Evolutionary conservation across 2,797 vertebrate genomes (phyloP).

Genomic region (Synanceia verrucosa): DNA sequence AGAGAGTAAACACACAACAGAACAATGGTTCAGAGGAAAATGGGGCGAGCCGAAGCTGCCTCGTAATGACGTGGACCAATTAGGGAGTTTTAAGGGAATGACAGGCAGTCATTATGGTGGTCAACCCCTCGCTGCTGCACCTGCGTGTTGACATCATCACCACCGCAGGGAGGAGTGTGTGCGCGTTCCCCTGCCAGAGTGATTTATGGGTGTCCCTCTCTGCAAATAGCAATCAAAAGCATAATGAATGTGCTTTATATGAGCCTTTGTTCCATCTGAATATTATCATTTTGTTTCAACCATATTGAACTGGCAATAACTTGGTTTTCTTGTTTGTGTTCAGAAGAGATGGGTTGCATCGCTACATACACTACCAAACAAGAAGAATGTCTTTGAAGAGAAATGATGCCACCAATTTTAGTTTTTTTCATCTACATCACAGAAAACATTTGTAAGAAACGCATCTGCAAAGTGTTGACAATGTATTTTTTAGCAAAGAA

Average conservation of each 20-base stretch:
- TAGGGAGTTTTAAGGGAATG: constrained; percentile 55
- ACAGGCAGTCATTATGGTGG: constrained; percentile 65
- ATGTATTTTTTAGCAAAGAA: too few relatives aligned
- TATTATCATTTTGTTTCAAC: not conserved
- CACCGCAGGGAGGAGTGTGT: constrained; percentile 13
- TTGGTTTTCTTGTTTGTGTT: not conserved
- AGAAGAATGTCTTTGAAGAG: too few relatives aligned
- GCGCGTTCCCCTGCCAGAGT: constrained; percentile 2
- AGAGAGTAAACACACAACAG: constrained; percentile 26
- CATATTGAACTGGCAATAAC: not conserved
- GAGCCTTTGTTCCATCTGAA: not conserved
- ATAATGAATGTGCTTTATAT: not conserved
- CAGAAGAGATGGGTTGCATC: not conserved
- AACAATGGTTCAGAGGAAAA: constrained; percentile 33
- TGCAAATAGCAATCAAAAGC: not conserved
- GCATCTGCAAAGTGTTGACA: not conserved
- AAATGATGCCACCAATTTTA: not conserved
- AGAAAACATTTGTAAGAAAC: not conserved
- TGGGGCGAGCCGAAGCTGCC: constrained; percentile 20
- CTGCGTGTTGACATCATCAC: constrained; percentile 66
- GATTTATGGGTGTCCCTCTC: constrained; percentile 9
- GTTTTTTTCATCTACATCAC: not conserved
- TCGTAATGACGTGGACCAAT: constrained; percentile 53
- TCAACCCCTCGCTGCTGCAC: constrained; percentile 64
- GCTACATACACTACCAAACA: not conserved